phyloP scores from a whole-genome alignment of 2,888 invertebrate species.

The Caenorhabditis uteleia region DNA sequence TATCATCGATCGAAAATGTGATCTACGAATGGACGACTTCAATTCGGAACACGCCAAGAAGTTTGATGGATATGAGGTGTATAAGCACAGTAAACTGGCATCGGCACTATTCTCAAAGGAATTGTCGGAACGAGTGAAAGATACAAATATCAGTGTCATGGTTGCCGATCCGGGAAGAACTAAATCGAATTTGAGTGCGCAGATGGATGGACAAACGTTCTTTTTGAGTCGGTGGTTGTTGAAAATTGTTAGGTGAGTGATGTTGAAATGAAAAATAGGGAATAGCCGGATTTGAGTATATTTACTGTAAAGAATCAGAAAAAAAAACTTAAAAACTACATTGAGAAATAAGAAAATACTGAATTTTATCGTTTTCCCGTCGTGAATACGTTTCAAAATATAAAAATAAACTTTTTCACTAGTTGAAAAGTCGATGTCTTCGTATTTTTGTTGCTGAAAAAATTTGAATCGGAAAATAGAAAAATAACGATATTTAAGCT shows the following conservation, averaged over 20 bases:
- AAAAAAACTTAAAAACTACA: slow-evolving; percentile 1
- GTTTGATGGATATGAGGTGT: slow-evolving; percentile 64
- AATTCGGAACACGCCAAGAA: slow-evolving; percentile 57
- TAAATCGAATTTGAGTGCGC: slow-evolving; percentile 54
- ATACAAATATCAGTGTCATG: slow-evolving; percentile 55
- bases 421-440: too few relatives aligned
- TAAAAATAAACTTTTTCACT: too few relatives aligned
- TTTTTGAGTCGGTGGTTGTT: slow-evolving; percentile 65
- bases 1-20: slow-evolving; percentile 53
- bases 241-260: slow-evolving; percentile 49
- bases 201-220: slow-evolving; percentile 60
- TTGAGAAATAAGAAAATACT: slow-evolving; percentile 1
- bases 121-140: slow-evolving; percentile 60
- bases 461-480: too few relatives aligned
- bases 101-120: slow-evolving; percentile 65
- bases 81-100: slow-evolving; percentile 65
- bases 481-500: too few relatives aligned
- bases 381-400: too few relatives aligned
- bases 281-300: too few relatives aligned
- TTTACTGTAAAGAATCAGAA: background rate
- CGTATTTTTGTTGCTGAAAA: too few relatives aligned
- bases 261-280: too few relatives aligned
- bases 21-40: slow-evolving; percentile 57
- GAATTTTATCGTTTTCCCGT: too few relatives aligned
- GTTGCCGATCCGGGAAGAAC: slow-evolving; percentile 67